phyloP scores from a whole-genome alignment of 1,140 invertebrate species.

The Bicyclus anynana region DNA sequence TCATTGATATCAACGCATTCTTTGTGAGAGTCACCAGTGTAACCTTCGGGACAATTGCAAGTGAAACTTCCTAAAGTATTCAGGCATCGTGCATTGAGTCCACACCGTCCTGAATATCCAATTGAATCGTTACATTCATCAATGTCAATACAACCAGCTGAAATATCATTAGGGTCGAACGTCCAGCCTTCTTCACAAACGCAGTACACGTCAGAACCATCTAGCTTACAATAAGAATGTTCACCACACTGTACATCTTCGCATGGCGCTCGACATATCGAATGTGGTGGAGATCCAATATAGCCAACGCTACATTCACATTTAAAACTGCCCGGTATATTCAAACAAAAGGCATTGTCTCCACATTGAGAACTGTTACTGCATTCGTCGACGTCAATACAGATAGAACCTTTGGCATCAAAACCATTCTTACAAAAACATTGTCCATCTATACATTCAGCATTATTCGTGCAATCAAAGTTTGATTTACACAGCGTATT shows the following conservation, averaged over 20 bases:
- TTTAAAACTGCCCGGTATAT: constrained; percentile 88
- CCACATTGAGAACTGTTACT: constrained; percentile 85
- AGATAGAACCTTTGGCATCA: constrained; percentile 86
- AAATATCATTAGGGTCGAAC: constrained; percentile 91
- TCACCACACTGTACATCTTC: constrained; percentile 93
- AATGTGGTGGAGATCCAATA: constrained; percentile 87
- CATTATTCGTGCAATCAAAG: constrained; percentile 95
- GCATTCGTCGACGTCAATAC: constrained; percentile 92
- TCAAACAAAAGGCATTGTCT: constrained; percentile 87
- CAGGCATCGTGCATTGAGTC: constrained; percentile 88
- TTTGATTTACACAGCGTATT: constrained; percentile 91
- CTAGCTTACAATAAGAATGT: constrained; percentile 93
- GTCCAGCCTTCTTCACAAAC: constrained; percentile 96
- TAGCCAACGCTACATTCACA: constrained; percentile 94
- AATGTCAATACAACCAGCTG: constrained; percentile 93
- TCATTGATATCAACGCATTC: constrained; percentile 91
- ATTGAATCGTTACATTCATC: constrained; percentile 92
- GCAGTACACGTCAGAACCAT: constrained; percentile 93
- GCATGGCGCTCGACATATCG: constrained; percentile 92
- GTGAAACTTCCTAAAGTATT: constrained; percentile 87
- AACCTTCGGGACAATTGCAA: constrained; percentile 89
- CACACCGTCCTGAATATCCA: constrained; percentile 89
- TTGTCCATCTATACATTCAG: constrained; percentile 90
- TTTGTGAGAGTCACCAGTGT: constrained; percentile 86
- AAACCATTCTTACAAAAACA: constrained; percentile 96